Percentiles rank a stretch among this genome's conserved stretches.
Conservation (phyloP, 2,797 vertebrate genomes). For the Gouania willdenowi region DNA sequence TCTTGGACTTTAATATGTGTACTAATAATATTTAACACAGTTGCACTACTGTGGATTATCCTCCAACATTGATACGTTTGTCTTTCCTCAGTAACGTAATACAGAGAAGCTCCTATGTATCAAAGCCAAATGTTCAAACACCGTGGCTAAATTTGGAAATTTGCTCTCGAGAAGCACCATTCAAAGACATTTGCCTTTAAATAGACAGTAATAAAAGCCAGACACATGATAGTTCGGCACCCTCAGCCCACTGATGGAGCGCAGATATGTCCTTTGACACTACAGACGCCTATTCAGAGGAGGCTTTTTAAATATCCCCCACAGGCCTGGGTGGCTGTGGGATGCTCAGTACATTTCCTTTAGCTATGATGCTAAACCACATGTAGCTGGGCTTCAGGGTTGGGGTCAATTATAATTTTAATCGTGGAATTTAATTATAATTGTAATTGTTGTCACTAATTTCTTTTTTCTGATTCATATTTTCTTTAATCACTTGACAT, state of each 20-base stretch:
- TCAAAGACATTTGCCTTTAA: slow-evolving; percentile 58
- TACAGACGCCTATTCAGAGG: slow-evolving; percentile 33
- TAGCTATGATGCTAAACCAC: slow-evolving; percentile 31
- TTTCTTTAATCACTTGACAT: too few species aligned
- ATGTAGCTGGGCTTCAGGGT: slow-evolving; percentile 25
- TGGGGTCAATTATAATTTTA: too few species aligned
- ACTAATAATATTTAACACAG: too few species aligned
- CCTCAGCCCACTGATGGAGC: slow-evolving; percentile 34
- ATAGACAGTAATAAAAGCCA: slow-evolving; percentile 65
- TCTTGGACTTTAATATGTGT: too few species aligned
- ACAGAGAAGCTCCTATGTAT: not conserved
- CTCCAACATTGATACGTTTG: not conserved
- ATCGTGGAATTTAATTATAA: too few species aligned
- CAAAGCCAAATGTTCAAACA: slow-evolving; percentile 12
- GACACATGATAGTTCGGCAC: slow-evolving; percentile 47
- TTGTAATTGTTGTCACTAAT: too few species aligned
- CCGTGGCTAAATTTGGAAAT: slow-evolving; percentile 51
- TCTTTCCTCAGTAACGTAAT: slow-evolving; percentile 2
- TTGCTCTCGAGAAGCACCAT: slow-evolving; percentile 21
- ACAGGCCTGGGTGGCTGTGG: slow-evolving; percentile 4
- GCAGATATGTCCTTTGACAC: slow-evolving; percentile 40
- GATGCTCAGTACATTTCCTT: not conserved
- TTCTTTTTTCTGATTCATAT: too few species aligned
- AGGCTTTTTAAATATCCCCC: slow-evolving; percentile 50
- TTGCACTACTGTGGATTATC: too few species aligned